phyloP scores from a whole-genome alignment of 92 coral and sea anemone genomes.

The Porites rus region DNA sequence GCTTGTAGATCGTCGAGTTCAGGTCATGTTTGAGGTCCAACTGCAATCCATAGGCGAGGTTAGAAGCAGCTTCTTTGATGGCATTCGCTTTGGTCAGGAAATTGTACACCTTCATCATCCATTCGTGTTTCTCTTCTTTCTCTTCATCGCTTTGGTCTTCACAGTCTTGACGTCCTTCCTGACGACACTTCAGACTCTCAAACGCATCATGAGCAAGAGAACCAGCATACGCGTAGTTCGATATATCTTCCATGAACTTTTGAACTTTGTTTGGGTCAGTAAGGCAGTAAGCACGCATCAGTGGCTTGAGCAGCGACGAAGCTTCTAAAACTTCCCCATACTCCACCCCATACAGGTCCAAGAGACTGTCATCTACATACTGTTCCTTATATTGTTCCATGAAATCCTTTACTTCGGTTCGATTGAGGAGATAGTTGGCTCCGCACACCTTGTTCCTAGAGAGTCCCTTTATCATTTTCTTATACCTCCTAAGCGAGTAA shows the following conservation, averaged over 20 bases:
- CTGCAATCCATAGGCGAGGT: neutral
- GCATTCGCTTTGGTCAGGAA: slow-evolving; percentile 21
- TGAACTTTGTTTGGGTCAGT: slow-evolving; percentile 14
- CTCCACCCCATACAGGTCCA: slow-evolving; percentile 55
- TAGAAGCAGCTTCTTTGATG: slow-evolving; percentile 1
- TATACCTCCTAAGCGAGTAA: slow-evolving; percentile 23
- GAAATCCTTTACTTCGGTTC: slow-evolving; percentile 31
- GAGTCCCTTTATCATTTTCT: slow-evolving; percentile 20
- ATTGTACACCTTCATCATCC: slow-evolving; percentile 25
- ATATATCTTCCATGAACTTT: slow-evolving; percentile 40
- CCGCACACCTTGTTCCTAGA: slow-evolving; percentile 37
- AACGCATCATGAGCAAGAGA: slow-evolving; percentile 44
- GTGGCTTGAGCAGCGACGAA: slow-evolving; percentile 37
- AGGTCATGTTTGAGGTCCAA: neutral
- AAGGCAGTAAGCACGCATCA: slow-evolving; percentile 52
- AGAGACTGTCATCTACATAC: slow-evolving; percentile 47
- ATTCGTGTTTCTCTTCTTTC: neutral
- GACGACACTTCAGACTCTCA: slow-evolving; percentile 37
- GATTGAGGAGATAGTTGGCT: neutral
- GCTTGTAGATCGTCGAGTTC: neutral
- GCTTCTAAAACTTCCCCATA: slow-evolving; percentile 62
- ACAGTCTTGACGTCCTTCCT: neutral
- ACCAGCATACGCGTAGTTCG: slow-evolving; percentile 58
- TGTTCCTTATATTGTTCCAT: slow-evolving; percentile 14
- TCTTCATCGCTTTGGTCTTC: neutral